phyloP scores from a whole-genome alignment of 2,797 vertebrate genomes.

The Carcharodon carcharias region DNA sequence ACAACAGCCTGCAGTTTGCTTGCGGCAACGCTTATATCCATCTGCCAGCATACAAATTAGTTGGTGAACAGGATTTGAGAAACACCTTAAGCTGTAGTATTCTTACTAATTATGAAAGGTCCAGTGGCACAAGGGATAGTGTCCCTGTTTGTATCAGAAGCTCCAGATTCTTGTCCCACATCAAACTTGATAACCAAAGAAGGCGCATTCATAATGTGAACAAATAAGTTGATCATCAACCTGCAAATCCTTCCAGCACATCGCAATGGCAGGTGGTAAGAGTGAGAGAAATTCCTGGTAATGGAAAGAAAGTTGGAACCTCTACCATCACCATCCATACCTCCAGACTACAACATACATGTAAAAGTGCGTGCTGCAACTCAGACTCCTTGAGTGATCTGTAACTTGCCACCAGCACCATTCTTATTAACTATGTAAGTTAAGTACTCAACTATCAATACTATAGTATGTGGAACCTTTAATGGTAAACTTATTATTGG shows the following conservation, averaged over 20 bases:
- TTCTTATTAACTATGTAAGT: background rate
- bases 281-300: too few relatives aligned
- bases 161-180: too few relatives aligned
- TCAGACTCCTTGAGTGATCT: background rate
- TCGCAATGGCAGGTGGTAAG: background rate
- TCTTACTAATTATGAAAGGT: background rate
- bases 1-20: background rate
- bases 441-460: background rate
- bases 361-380: background rate
- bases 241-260: too few relatives aligned
- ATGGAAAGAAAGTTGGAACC: too few relatives aligned
- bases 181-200: too few relatives aligned
- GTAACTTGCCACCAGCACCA: background rate
- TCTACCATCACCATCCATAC: too few relatives aligned
- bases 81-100: background rate
- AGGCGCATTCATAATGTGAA: too few relatives aligned
- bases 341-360: background rate
- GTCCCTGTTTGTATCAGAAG: too few relatives aligned
- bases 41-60: background rate
- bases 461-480: background rate
- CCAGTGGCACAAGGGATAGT: too few relatives aligned
- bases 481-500: background rate
- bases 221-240: too few relatives aligned
- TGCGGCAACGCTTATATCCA: background rate
- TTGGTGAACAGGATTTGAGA: background rate